Base-by-base conservation (phyloP, 2,888 invertebrate species). In the Ischnus inquisitorius region DNA sequence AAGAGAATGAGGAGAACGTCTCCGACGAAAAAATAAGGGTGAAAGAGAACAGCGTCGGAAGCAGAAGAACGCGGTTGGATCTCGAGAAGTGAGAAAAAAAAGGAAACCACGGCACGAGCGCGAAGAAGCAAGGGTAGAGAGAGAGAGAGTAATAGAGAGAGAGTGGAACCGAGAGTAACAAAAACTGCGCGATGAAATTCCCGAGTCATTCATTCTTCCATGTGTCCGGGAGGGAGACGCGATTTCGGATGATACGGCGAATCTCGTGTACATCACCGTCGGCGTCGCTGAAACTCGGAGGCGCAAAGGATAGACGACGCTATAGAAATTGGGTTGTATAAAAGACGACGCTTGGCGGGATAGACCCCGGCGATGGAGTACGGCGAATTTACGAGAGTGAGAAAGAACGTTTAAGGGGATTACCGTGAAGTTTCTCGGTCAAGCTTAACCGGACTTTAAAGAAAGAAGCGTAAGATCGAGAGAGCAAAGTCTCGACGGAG, bases 161-260 rank as follows among this genome's bases (percentile, higher is more conserved):
- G 28, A 60, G 39, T 12, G 46, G 46, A 65, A 68, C 69, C 16
- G 67, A n/a, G 22, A 25, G 28, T 14, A 77, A 60, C 54, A 64
- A 57, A 82, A 83, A 84, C 46, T 69, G 51, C 85, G 87, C 88
- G 90, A 90, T 90, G 89, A 91, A 90, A 90, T 90, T 91, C 91
- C 89, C 87, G 88, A 89, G 90, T 91, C 91, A 90, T 91, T 89
- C 88, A 89, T 91, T 91, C 87, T 91, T 91, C 87, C 87, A 87
- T 86, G 90, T 89, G 90, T 90, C 90, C 1, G 88, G 87, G 86
- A 89, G 85, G 88, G 88, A n/a, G n/a, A n/a, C n/a, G n/a, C n/a
- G n/a, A 91, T 91, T 90, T 88, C 87, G 57, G 14, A 25, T 25
- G 57, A 57, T 57, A 57, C 28, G 57, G 57, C 25, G 14, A 57